A percentile compares a stretch with the other conserved stretches of the same genome.
Conservation (phyloP, 2,113 vertebrate genomes). For the Cinclus cinclus region DNA sequence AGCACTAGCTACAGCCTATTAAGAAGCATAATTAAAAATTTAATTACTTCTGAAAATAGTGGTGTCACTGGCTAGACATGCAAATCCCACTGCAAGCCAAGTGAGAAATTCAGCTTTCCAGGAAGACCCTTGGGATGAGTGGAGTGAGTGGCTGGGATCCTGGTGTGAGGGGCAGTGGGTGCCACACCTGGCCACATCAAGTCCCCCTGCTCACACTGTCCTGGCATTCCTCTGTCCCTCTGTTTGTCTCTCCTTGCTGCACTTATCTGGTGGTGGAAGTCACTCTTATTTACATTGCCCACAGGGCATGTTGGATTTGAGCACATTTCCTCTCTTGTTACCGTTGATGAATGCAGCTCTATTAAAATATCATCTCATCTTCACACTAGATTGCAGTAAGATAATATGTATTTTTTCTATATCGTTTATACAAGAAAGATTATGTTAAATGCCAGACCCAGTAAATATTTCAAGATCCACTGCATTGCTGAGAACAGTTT, state of each 20-base stretch:
- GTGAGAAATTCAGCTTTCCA: background rate
- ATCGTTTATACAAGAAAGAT: constrained; percentile 65
- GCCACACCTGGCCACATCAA: background rate
- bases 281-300: constrained; percentile 43
- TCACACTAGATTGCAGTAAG: constrained; percentile 64
- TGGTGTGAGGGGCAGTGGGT: background rate
- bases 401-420: constrained; percentile 60
- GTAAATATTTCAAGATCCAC: constrained; percentile 70
- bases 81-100: constrained; percentile 20
- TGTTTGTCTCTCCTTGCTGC: background rate
- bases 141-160: background rate
- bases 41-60: constrained; percentile 38
- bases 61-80: constrained; percentile 8
- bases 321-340: constrained; percentile 53
- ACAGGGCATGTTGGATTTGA: constrained; percentile 33
- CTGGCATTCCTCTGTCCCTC: background rate
- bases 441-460: constrained; percentile 66
- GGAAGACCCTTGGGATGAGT: background rate
- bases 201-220: background rate
- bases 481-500: constrained; percentile 57
- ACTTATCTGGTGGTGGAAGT: constrained; percentile 27
- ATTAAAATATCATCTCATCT: constrained; percentile 68
- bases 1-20: constrained; percentile 7
- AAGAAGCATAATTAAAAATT: constrained; percentile 15
- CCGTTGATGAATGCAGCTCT: constrained; percentile 52